A percentile compares a stretch with the other conserved stretches of the same genome.
Conservation (phyloP, 2,888 invertebrate species). For the Reticulitermes lucifugus region DNA sequence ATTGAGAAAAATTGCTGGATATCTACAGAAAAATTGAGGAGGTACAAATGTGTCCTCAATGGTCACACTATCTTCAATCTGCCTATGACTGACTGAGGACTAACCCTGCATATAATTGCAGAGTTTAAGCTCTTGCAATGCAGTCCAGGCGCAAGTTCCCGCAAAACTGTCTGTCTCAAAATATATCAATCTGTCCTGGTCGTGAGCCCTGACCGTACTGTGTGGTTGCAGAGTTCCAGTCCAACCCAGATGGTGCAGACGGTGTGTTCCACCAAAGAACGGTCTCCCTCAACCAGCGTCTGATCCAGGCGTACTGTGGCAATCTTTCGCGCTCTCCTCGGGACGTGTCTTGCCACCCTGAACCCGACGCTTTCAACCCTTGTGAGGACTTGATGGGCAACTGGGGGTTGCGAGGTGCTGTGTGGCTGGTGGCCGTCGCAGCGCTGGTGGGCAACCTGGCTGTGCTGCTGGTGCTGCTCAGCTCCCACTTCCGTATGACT, state of each 20-base stretch:
- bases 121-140: too few species aligned
- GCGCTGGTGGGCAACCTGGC: constrained; percentile 74
- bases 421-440: constrained; percentile 71
- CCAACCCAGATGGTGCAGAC: not conserved
- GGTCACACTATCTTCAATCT: too few species aligned
- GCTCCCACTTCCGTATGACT: constrained; percentile 65
- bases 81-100: too few species aligned
- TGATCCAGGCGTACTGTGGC: constrained; percentile 47
- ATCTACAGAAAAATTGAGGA: too few species aligned
- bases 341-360: constrained; percentile 66
- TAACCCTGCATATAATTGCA: too few species aligned
- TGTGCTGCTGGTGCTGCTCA: constrained; percentile 71
- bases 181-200: too few species aligned
- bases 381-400: constrained; percentile 76
- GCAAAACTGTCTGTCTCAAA: too few species aligned
- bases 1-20: too few species aligned
- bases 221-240: not conserved
- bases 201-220: too few species aligned
- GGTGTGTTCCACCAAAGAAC: constrained; percentile 54
- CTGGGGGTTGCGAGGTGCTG: constrained; percentile 68
- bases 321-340: constrained; percentile 56
- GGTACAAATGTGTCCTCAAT: too few species aligned
- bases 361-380: constrained; percentile 73
- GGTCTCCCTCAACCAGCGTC: constrained; percentile 56
- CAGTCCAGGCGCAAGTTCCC: too few species aligned